Conservation (phyloP, 2,113 vertebrate genomes). For the Rhinogobius similis region DNA sequence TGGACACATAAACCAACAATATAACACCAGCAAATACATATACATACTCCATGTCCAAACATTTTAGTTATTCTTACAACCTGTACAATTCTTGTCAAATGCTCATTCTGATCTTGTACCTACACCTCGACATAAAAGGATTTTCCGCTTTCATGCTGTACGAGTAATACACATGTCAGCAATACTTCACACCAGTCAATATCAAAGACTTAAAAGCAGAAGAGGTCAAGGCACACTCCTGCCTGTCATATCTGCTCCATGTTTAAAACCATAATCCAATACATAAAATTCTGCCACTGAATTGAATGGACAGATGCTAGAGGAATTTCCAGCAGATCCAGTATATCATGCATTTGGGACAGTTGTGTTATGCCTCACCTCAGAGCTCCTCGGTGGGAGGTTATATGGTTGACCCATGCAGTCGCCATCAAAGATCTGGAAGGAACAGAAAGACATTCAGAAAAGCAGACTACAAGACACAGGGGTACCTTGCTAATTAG, state of each 20-base stretch:
- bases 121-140: constrained; percentile 48
- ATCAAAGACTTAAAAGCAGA: constrained; percentile 33
- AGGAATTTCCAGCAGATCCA: constrained; percentile 39
- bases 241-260: constrained; percentile 18
- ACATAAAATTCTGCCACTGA: constrained; percentile 10
- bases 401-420: constrained; percentile 72
- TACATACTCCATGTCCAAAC: not conserved
- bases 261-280: constrained; percentile 23
- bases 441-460: constrained; percentile 39
- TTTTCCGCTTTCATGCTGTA: constrained; percentile 49
- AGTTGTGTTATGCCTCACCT: constrained; percentile 57
- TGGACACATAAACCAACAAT: no score
- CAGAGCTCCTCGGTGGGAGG: constrained; percentile 71
- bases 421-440: constrained; percentile 86
- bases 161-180: constrained; percentile 20
- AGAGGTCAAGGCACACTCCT: constrained; percentile 29
- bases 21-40: no score
- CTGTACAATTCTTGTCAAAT: constrained; percentile 15
- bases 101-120: constrained; percentile 38
- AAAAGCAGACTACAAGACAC: constrained; percentile 26
- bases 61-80: not conserved
- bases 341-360: constrained; percentile 7
- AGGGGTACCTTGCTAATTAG: constrained; percentile 42
- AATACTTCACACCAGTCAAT: constrained; percentile 22
- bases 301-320: constrained; percentile 34